phyloP scores from a whole-genome alignment of 2,797 vertebrate genomes.

The Mycteria americana region DNA sequence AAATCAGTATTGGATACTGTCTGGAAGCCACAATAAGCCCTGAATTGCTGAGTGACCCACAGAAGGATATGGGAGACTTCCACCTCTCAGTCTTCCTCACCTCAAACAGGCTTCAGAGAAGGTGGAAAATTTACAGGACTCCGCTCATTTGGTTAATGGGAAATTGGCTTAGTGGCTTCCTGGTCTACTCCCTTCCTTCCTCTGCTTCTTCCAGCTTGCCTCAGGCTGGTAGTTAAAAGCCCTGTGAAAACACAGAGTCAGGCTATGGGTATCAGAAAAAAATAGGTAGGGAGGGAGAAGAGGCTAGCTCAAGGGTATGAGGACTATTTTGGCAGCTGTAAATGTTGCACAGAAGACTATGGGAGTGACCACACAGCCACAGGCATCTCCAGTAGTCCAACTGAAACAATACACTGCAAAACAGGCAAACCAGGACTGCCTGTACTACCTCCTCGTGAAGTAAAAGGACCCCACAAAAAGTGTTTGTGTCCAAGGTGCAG shows the following conservation, averaged over 20 bases:
- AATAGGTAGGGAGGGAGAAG: neutral
- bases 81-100: neutral
- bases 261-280: neutral
- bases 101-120: neutral
- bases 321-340: neutral
- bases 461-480: neutral
- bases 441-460: neutral
- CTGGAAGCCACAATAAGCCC: neutral
- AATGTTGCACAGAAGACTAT: neutral
- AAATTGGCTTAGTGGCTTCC: neutral
- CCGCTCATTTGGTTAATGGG: neutral
- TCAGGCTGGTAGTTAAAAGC: neutral
- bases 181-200: neutral
- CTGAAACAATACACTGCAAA: neutral
- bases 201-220: neutral
- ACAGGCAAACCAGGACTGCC: neutral
- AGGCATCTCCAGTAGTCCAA: neutral
- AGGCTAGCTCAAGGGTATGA: neutral
- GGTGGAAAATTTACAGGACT: neutral
- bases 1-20: neutral
- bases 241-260: neutral
- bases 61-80: neutral
- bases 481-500: neutral
- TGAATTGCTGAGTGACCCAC: neutral
- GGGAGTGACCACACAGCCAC: neutral